Base-by-base conservation (phyloP, 2,888 invertebrate genomes). In the Polia nebulosa region DNA sequence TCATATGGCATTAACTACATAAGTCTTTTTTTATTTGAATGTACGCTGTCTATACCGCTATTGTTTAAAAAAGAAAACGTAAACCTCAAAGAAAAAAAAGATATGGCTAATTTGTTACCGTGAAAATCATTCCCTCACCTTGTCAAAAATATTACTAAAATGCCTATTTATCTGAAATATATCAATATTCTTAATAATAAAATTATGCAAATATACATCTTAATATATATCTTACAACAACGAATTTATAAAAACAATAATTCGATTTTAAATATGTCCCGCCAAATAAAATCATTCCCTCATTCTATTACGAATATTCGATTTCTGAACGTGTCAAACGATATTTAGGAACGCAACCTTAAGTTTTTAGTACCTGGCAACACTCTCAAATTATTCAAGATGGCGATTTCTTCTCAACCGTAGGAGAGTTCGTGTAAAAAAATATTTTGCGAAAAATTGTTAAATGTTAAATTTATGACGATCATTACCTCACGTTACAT, bases 251-350 rank as follows among this genome's bases (percentile, higher is more conserved):
- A 41, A n/a, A 41, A 41, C 39, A 7, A 41, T n/a, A n/a, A 41
- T 41, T n/a, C n/a, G n/a, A 41, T 44, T 20, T 44, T 44, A 44
- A 44, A 44, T 44, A 44, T 41, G 41, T 41, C 41, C 41, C 41
- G 41, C 41, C 41, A 41, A 41, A 41, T 41, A 41, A 41, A 41
- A 41, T 41, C 41, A 41, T n/a, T 41, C 41, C 41, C 41, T 41
- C 41, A 41, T 4, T 17, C 17, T 41, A 41, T 41, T 41, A 41
- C n/a, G 41, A n/a, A 41, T n/a, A n/a, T 41, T 41, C 41, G 41
- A n/a, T 41, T 41, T 20, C 44, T 20, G 20, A 44, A 20, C 44
- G 44, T 44, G 3, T 44, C 44, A 2, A 44, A 44, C 9, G 44
- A 20, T 9, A 44, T 44, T 44, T 9, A 20, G 9, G 20, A 44